Evolutionary conservation across 2,797 vertebrate genomes (phyloP).

Genomic region (Cirrhinus mrigala): DNA sequence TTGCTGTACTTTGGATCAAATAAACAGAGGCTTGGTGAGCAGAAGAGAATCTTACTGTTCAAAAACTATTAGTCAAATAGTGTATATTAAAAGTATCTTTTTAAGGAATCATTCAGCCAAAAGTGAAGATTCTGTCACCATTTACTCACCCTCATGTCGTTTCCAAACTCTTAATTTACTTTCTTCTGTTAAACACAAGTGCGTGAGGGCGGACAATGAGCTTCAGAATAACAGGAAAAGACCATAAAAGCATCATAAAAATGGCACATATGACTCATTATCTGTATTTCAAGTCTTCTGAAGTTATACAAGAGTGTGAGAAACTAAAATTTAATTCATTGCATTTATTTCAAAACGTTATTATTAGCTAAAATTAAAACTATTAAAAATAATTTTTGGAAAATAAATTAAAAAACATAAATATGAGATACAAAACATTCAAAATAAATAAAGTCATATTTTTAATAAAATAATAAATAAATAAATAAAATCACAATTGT

Average conservation of each 20-base stretch:
- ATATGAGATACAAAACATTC: too few relatives aligned
- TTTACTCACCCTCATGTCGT: background rate
- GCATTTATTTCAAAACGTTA: background rate
- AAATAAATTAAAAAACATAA: too few relatives aligned
- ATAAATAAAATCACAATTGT: too few relatives aligned
- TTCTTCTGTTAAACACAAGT: background rate
- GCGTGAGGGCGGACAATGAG: background rate
- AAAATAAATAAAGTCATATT: too few relatives aligned
- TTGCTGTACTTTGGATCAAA: too few relatives aligned
- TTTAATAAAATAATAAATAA: too few relatives aligned
- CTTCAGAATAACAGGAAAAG: background rate
- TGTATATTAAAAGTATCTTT: too few relatives aligned
- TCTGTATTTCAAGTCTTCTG: background rate
- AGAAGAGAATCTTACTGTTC: too few relatives aligned
- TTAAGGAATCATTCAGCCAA: too few relatives aligned
- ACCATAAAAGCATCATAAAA: background rate
- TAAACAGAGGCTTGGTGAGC: too few relatives aligned
- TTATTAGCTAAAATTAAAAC: background rate
- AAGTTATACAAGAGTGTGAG: background rate
- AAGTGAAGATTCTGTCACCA: background rate
- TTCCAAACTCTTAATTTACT: background rate
- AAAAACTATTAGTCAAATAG: too few relatives aligned
- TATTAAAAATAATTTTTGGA: background rate
- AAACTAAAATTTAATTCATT: background rate
- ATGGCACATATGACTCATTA: background rate